These are phyloP conservation scores for Ceratina calcarata DNA, from an alignment of 1,140 invertebrate species.

Conservation along the genomic window DNA sequence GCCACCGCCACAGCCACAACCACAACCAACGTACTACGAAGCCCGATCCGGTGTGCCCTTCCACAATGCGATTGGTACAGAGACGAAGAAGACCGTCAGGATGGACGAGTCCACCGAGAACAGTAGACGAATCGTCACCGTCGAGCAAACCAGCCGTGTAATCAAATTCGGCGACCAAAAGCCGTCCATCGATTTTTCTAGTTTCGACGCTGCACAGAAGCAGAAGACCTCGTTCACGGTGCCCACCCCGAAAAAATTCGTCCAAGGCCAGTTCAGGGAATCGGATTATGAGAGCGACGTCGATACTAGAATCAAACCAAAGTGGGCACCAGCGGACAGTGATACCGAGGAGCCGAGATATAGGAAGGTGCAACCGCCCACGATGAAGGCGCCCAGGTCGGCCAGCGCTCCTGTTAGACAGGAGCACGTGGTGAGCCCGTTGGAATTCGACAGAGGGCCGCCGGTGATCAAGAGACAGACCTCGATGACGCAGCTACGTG, in stretches of 20 bases:
- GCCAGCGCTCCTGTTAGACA: constrained; percentile 77
- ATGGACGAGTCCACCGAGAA: constrained; percentile 86
- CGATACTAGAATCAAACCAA: constrained; percentile 82
- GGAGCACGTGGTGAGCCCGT: constrained; percentile 81
- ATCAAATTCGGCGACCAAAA: constrained; percentile 83
- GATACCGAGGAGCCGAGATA: constrained; percentile 83
- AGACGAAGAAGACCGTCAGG: constrained; percentile 85
- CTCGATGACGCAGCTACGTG: constrained; percentile 57
- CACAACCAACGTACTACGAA: constrained; percentile 79
- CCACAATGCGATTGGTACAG: constrained; percentile 83
- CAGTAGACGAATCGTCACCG: constrained; percentile 83
- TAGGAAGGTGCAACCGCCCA: constrained; percentile 82
- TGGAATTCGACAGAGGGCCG: constrained; percentile 83
- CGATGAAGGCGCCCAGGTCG: constrained; percentile 69
- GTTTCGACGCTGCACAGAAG: constrained; percentile 53
- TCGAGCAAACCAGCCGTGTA: constrained; percentile 85
- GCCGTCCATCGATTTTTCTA: constrained; percentile 53
- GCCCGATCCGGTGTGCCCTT: constrained; percentile 80
- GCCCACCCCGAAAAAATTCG: constrained; percentile 85
- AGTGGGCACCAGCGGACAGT: constrained; percentile 83
- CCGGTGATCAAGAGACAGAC: constrained; percentile 74
- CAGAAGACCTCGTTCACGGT: constrained; percentile 78
- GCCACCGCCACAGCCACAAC: constrained; percentile 76
- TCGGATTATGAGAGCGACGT: constrained; percentile 88
- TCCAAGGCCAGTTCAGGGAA: constrained; percentile 85